Base-by-base conservation (phyloP, 92 coral and sea anemone genomes). In the Nematostella vectensis region DNA sequence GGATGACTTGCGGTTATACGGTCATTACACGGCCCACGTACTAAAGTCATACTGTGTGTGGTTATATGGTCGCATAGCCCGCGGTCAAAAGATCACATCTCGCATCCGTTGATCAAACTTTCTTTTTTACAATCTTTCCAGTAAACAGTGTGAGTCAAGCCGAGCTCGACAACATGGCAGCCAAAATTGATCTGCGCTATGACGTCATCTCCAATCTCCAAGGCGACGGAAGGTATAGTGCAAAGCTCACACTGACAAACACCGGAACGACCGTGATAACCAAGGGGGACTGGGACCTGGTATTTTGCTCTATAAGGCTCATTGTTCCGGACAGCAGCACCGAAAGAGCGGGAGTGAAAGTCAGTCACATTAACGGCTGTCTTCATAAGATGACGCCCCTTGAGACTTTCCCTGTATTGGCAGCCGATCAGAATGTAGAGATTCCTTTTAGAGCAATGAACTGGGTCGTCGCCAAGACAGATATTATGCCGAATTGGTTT, bases 401-500 rank as follows among this genome's bases (percentile, higher is more conserved):
- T 0, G 49, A 28, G 20, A 73, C 67, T 22, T 85, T 85, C 42
- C 58, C 59, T 47, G 70, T 68, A 47, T 48, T 85, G 16, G 33
- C 63, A 0, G 27, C 79, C 1, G 83, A 79, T 3, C 21, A 42
- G 22, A 61, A 54, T 12, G 38, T 80, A 15, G 63, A 31, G 30
- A 26, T 85, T 12, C 33, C 62, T 4, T 73, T 74, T 9, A 31
- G 59, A 53, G 74, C 94, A 19, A 37, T 27, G 27, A 31, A 79
- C 58, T 80, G 75, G 77, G 74, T 68, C 25, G 88, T 80, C 11
- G 79, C 94, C 9, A 71, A 83, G 10, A 85, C 83, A 8, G 94
- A 85, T 57, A 71, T 80, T 45, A 85, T 85, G 94, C 87, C 94
- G 3, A 85, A 70, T 26, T 85, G 87, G 87, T 85, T 67, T 31